Evolutionary conservation across 2,797 vertebrate species (phyloP).

Genomic region (Pseudochromis fuscus): DNA sequence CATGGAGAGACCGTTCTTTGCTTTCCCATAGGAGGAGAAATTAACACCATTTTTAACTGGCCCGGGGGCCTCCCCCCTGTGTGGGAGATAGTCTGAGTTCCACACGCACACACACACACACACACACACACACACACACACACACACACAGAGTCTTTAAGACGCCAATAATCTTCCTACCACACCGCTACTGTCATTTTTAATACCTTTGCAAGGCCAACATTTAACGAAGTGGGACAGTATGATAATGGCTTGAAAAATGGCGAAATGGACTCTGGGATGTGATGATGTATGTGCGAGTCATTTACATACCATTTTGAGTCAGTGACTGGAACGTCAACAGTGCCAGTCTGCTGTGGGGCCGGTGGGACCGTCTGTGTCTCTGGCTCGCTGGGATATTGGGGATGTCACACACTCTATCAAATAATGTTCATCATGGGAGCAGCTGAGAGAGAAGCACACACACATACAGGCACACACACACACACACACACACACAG

Average conservation of each 20-base stretch:
- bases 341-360: constrained; percentile 57
- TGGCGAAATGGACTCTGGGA: constrained; percentile 64
- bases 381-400: constrained; percentile 61
- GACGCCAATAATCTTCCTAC: constrained; percentile 76
- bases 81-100: constrained; percentile 83
- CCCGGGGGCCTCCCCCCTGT: constrained; percentile 85
- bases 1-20: constrained; percentile 89
- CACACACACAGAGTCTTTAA: constrained; percentile 49
- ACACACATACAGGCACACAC: constrained; percentile 28
- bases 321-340: constrained; percentile 69
- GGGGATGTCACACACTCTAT: constrained; percentile 75
- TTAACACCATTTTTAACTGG: constrained; percentile 91
- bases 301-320: constrained; percentile 69
- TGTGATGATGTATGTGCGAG: constrained; percentile 60
- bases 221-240: constrained; percentile 75
- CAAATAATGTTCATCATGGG: constrained; percentile 75
- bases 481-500: constrained; percentile 11
- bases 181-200: constrained; percentile 71
- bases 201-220: constrained; percentile 70
- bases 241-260: constrained; percentile 61
- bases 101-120: constrained; percentile 60
- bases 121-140: constrained; percentile 39
- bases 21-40: constrained; percentile 89
- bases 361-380: constrained; percentile 64
- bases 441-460: constrained; percentile 48